phyloP scores from a whole-genome alignment of 2,113 vertebrate genomes.

The Ictalurus furcatus region DNA sequence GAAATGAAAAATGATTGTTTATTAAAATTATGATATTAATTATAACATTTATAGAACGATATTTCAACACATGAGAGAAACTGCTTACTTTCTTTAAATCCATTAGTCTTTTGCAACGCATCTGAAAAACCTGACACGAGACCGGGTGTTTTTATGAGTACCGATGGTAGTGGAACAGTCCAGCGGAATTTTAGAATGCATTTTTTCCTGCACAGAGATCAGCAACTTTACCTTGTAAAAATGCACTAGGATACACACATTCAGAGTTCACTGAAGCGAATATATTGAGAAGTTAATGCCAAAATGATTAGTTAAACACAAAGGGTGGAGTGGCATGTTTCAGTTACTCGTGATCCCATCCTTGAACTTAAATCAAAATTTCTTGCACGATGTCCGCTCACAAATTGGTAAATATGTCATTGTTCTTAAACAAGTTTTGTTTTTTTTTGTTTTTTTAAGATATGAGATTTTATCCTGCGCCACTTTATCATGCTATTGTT shows the following conservation, averaged over 20 bases:
- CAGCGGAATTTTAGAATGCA: constrained; percentile 36
- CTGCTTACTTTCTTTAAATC: not conserved
- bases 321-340: too few species aligned
- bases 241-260: not conserved
- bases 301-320: too few species aligned
- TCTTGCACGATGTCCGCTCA: too few species aligned
- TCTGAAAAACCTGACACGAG: constrained; percentile 31
- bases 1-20: not conserved
- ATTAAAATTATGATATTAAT: too few species aligned
- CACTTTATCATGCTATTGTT: not conserved
- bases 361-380: too few species aligned
- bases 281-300: not conserved
- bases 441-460: too few species aligned
- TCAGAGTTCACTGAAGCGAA: rapidly evolving
- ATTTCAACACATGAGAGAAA: not conserved
- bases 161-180: constrained; percentile 25
- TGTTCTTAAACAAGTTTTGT: not conserved
- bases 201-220: constrained; percentile 24
- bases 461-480: not conserved
- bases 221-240: not conserved
- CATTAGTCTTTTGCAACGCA: not conserved
- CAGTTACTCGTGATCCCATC: not conserved
- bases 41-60: not conserved
- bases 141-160: not conserved
- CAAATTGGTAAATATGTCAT: not conserved